phyloP scores from a whole-genome alignment of 1,140 invertebrate genomes.

The Leptinotarsa lineolata region DNA sequence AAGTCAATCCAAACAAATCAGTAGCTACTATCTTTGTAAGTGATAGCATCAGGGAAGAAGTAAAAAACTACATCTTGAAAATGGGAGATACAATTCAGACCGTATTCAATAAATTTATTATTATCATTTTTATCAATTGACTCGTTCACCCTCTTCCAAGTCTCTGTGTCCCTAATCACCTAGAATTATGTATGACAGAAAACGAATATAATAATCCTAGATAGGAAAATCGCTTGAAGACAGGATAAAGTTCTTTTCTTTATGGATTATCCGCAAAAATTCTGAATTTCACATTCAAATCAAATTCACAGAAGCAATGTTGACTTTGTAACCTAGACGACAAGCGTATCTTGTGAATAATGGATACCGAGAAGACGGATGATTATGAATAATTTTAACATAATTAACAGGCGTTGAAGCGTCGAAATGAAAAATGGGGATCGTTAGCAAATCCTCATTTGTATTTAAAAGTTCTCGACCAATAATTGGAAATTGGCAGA shows the following conservation, averaged over 20 bases:
- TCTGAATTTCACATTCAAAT: slow-evolving; percentile 1
- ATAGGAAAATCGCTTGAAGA: not conserved
- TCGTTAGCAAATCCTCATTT: slow-evolving; percentile 4
- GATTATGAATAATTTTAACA: slow-evolving; percentile 9
- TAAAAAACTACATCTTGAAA: no score
- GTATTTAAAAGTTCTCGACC: not conserved
- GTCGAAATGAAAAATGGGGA: not conserved
- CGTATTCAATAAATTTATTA: no score
- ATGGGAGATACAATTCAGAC: no score
- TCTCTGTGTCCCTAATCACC: no score
- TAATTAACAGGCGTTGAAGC: not conserved
- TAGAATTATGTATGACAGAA: not conserved
- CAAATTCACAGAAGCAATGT: not conserved
- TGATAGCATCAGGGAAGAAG: no score
- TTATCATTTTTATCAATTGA: no score
- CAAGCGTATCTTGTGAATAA: slow-evolving; percentile 3
- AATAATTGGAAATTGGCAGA: not conserved
- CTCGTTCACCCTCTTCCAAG: no score
- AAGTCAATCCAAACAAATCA: no score
- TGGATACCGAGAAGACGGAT: not conserved
- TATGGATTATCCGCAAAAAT: not conserved
- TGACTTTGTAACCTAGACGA: not conserved
- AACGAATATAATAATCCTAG: not conserved
- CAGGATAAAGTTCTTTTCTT: not conserved
- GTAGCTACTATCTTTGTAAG: no score